phyloP scores from a whole-genome alignment of 1,140 invertebrate genomes.

The Caenorhabditis tropicalis region DNA sequence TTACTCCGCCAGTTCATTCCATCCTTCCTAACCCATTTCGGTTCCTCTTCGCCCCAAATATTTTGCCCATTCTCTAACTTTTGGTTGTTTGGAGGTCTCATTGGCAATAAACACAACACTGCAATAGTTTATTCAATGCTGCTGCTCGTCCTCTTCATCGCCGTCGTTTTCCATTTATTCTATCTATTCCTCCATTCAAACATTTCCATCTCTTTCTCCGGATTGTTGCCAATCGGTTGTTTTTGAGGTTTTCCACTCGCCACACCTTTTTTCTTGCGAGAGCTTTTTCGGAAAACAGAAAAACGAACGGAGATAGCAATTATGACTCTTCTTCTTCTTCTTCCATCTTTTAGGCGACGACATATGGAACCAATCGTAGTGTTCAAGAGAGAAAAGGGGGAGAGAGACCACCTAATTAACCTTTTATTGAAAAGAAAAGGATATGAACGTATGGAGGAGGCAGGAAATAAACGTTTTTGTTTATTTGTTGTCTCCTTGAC shows the following conservation, averaged over 20 bases:
- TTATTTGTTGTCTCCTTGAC: not conserved
- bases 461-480: not conserved
- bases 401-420: conserved; percentile 13
- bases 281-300: not conserved
- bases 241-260: not conserved
- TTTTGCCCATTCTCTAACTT: not conserved
- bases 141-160: not conserved
- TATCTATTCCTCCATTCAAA: not conserved
- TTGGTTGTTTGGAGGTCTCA: not conserved
- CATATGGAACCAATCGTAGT: conserved; percentile 41
- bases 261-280: conserved; percentile 18
- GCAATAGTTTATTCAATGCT: not conserved
- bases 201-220: not conserved
- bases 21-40: not conserved
- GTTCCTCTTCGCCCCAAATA: not conserved
- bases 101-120: not conserved
- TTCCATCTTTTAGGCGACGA: not conserved
- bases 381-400: not conserved
- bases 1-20: too few species aligned
- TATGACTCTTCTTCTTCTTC: not conserved
- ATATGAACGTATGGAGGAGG: conserved; percentile 1
- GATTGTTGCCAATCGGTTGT: not conserved
- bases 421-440: conserved; percentile 10
- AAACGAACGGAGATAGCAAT: conserved; percentile 13
- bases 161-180: not conserved